Evolutionary conservation across 2,797 vertebrate species (phyloP).

Genomic region (Taenioides sp.): DNA sequence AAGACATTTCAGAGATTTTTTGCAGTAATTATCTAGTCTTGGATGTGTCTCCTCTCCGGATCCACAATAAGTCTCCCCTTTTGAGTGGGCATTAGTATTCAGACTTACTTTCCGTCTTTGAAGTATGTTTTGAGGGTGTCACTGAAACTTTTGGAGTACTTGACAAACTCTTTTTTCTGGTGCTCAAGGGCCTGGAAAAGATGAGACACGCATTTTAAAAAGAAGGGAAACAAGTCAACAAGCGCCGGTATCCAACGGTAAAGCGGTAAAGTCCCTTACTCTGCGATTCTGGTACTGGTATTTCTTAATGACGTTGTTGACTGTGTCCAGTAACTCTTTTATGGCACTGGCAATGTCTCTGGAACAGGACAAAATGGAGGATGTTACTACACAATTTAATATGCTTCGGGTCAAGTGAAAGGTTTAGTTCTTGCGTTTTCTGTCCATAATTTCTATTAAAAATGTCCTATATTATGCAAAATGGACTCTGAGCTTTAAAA

Average conservation of each 20-base stretch:
- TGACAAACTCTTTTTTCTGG: slow-evolving; percentile 99
- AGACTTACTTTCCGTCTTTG: slow-evolving; percentile 98
- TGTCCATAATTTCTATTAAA: background rate
- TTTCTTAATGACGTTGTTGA: slow-evolving; percentile 99
- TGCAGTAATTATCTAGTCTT: background rate
- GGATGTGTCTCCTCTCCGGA: background rate
- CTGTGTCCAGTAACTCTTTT: slow-evolving; percentile 98
- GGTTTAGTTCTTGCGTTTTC: background rate
- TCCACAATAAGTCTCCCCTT: background rate
- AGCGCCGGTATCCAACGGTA: no score
- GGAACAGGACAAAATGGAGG: slow-evolving; percentile 20
- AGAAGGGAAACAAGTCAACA: background rate
- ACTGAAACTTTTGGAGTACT: slow-evolving; percentile 99
- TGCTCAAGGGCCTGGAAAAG: slow-evolving; percentile 89
- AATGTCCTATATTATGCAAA: no score
- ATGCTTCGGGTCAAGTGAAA: no score
- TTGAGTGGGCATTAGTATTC: background rate
- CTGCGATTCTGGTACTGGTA: slow-evolving; percentile 99
- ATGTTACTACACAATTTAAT: background rate
- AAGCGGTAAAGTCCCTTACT: slow-evolving; percentile 78
- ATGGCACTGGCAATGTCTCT: slow-evolving; percentile 99
- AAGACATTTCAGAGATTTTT: no score
- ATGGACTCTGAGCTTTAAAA: no score
- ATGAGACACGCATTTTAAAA: background rate
- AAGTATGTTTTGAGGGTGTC: slow-evolving; percentile 99